phyloP scores from a whole-genome alignment of 2,888 invertebrate genomes.

The Volucella bombylans region DNA sequence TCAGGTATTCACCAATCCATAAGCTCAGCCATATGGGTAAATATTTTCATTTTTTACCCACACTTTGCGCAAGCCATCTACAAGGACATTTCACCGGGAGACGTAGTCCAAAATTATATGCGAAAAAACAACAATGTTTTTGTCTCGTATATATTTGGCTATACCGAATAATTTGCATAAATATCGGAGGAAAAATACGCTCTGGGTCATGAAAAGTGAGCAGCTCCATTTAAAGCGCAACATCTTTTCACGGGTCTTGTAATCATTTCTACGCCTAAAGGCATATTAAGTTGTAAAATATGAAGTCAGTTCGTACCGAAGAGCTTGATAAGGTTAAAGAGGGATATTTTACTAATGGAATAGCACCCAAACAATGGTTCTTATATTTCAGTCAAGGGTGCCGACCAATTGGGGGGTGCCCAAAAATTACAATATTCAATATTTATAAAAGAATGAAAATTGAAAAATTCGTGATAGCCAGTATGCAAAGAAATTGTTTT shows the following conservation, averaged over 20 bases:
- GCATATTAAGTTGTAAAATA: not conserved
- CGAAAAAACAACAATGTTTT: not conserved
- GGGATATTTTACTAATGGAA: too few species aligned
- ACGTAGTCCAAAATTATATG: not conserved
- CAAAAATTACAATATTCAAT: too few species aligned
- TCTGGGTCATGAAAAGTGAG: constrained; percentile 1
- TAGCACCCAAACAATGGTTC: too few species aligned
- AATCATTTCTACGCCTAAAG: not conserved
- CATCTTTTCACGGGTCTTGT: constrained; percentile 10
- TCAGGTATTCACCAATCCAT: constrained; percentile 1
- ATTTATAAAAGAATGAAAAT: too few species aligned
- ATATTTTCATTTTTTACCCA: too few species aligned
- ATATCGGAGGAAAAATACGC: constrained; percentile 3
- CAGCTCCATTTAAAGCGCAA: not conserved
- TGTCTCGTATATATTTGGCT: too few species aligned
- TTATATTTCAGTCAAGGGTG: too few species aligned
- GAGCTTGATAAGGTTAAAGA: too few species aligned
- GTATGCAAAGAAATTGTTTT: too few species aligned
- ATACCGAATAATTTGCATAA: constrained; percentile 7
- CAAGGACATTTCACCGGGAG: not conserved
- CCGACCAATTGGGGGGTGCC: too few species aligned
- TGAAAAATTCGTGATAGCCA: too few species aligned
- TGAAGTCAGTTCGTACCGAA: constrained; percentile 1
- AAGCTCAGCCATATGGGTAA: not conserved
- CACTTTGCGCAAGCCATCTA: too few species aligned